These are phyloP conservation scores for Artibeus lituratus DNA, from an alignment of 2,797 vertebrate genomes.

Conservation along the genomic window DNA sequence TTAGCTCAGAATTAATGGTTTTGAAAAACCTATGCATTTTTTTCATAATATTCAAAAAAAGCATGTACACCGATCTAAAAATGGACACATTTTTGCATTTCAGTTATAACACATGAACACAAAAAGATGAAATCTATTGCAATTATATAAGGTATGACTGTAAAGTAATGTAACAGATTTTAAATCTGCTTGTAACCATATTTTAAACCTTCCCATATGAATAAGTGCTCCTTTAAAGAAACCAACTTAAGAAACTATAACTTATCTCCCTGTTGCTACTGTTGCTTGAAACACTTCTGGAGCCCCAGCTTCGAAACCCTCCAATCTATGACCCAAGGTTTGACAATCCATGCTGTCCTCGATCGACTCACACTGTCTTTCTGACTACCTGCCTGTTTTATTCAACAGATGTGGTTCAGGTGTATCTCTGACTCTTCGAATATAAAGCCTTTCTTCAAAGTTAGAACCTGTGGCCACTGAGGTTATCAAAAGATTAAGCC, in stretches of 20 bases:
- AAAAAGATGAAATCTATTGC: constrained; percentile 11
- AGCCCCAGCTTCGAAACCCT: neutral
- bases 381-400: neutral
- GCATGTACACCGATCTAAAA: neutral
- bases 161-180: neutral
- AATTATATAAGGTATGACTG: neutral
- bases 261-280: neutral
- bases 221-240: neutral
- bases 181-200: neutral
- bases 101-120: constrained; percentile 32
- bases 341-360: too few species aligned
- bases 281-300: neutral
- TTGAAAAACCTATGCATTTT: neutral
- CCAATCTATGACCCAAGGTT: neutral
- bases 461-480: neutral
- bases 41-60: constrained; percentile 29
- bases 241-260: neutral
- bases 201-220: neutral
- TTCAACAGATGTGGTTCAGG: neutral
- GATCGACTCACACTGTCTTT: neutral
- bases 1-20: constrained; percentile 4
- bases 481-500: neutral
- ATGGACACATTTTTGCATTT: constrained; percentile 1
- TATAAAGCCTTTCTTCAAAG: constrained; percentile 6
- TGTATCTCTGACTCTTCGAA: neutral